A percentile compares a stretch with the other conserved stretches of the same genome.
phyloP scores from a whole-genome alignment of 1,140 invertebrate genomes.

The Bicyclus anynana region DNA sequence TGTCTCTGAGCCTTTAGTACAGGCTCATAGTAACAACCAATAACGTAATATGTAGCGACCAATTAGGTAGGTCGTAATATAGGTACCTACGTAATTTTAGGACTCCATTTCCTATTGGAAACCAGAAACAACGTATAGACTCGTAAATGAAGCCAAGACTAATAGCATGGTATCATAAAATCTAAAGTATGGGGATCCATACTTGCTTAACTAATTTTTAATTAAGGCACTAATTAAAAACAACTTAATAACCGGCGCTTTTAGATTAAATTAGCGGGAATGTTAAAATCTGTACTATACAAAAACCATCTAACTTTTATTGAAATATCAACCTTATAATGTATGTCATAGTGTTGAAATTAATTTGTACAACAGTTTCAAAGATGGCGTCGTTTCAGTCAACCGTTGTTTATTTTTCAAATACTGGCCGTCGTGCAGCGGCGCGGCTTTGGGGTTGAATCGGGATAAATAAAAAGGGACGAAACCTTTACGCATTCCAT shows the following conservation, averaged over 20 bases:
- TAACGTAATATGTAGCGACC: too few species aligned
- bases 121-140: too few species aligned
- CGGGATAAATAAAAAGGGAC: slow-evolving; percentile 24
- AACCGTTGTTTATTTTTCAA: slow-evolving; percentile 49
- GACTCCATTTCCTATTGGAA: too few species aligned
- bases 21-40: too few species aligned
- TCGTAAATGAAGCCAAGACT: too few species aligned
- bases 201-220: background rate
- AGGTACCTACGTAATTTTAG: too few species aligned
- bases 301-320: slow-evolving; percentile 5
- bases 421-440: slow-evolving; percentile 44
- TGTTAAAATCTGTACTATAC: slow-evolving; percentile 18
- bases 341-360: background rate
- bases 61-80: too few species aligned
- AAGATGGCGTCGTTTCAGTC: slow-evolving; percentile 37
- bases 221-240: background rate
- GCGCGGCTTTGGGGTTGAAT: slow-evolving; percentile 36
- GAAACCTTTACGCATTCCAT: slow-evolving; percentile 9
- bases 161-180: too few species aligned
- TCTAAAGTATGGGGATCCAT: too few species aligned
- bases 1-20: too few species aligned
- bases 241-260: slow-evolving; percentile 20
- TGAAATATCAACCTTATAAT: slow-evolving; percentile 4
- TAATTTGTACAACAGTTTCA: background rate
- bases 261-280: slow-evolving; percentile 30